These are phyloP conservation scores for Eustalomyia histrio DNA, from an alignment of 2,888 invertebrate genomes.

Conservation along the genomic window DNA sequence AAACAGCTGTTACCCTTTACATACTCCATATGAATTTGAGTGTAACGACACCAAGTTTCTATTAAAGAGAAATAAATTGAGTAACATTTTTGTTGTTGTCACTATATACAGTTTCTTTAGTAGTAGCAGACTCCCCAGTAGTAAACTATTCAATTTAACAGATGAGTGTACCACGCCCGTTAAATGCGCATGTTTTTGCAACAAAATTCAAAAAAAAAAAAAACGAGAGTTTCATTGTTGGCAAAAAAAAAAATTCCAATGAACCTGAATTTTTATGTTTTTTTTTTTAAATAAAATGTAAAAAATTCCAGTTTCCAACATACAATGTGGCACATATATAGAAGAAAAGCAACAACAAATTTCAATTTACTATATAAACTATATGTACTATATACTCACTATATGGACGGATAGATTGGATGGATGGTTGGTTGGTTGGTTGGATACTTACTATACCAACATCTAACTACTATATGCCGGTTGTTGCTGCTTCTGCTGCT, in stretches of 20 bases:
- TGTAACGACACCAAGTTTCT: neutral
- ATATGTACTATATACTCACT: slow-evolving; percentile 1
- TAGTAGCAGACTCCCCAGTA: neutral
- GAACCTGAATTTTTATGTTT: slow-evolving; percentile 67
- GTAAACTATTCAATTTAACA: slow-evolving; percentile 35
- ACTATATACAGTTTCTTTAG: neutral
- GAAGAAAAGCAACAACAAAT: slow-evolving; percentile 27
- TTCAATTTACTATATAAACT: slow-evolving; percentile 50
- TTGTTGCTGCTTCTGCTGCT: neutral
- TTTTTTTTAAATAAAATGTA: slow-evolving; percentile 14
- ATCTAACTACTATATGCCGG: neutral
- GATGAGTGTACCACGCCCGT: slow-evolving; percentile 68
- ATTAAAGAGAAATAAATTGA: neutral
- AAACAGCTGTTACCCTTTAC: neutral
- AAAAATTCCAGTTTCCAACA: slow-evolving; percentile 27
- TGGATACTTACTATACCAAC: slow-evolving; percentile 10
- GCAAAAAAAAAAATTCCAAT: slow-evolving; percentile 60
- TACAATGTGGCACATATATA: slow-evolving; percentile 30
- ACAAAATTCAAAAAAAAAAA: slow-evolving; percentile 17
- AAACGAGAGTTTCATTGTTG: slow-evolving; percentile 29
- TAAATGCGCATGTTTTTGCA: slow-evolving; percentile 63
- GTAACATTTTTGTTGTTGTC: neutral
- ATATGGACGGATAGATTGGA: slow-evolving; percentile 10
- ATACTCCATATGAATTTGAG: neutral
- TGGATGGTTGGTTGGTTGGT: neutral